phyloP scores from a whole-genome alignment of 1,140 invertebrate genomes.

The Microplitis mediator region DNA sequence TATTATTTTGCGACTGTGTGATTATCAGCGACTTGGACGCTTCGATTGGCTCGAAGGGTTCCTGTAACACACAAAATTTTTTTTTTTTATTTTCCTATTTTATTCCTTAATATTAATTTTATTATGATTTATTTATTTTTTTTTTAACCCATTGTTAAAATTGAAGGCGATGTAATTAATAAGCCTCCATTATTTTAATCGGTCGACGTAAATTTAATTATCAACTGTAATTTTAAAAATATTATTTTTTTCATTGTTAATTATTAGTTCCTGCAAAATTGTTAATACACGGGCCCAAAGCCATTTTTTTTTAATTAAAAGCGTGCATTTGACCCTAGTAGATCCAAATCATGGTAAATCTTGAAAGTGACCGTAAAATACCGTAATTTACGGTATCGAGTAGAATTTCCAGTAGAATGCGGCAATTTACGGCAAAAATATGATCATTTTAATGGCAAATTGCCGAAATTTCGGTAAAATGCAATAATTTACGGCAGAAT shows the following conservation, averaged over 20 bases:
- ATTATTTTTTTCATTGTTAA: not conserved
- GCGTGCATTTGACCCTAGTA: not conserved
- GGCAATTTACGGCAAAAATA: too few relatives aligned
- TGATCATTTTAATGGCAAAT: too few relatives aligned
- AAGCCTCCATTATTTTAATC: not conserved
- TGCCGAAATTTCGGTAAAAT: too few relatives aligned
- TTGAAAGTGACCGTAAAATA: too few relatives aligned
- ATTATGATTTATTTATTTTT: not conserved
- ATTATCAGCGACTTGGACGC: slow-evolving; percentile 9
- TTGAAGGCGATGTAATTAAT: slow-evolving; percentile 12
- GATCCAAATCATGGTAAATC: too few relatives aligned
- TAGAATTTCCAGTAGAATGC: too few relatives aligned
- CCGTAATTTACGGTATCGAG: too few relatives aligned
- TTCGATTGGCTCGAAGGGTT: slow-evolving; percentile 14
- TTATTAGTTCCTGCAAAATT: too few relatives aligned
- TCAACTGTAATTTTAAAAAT: not conserved
- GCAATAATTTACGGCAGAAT: too few relatives aligned
- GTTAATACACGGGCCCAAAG: too few relatives aligned
- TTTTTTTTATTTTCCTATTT: not conserved
- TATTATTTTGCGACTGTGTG: not conserved
- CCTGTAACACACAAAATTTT: slow-evolving; percentile 29
- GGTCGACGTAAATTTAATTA: not conserved
- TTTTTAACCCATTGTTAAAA: slow-evolving; percentile 13
- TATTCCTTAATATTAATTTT: not conserved
- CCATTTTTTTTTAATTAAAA: too few relatives aligned